Base-by-base conservation (phyloP, 2,888 invertebrate genomes). In the Colletes collaris region DNA sequence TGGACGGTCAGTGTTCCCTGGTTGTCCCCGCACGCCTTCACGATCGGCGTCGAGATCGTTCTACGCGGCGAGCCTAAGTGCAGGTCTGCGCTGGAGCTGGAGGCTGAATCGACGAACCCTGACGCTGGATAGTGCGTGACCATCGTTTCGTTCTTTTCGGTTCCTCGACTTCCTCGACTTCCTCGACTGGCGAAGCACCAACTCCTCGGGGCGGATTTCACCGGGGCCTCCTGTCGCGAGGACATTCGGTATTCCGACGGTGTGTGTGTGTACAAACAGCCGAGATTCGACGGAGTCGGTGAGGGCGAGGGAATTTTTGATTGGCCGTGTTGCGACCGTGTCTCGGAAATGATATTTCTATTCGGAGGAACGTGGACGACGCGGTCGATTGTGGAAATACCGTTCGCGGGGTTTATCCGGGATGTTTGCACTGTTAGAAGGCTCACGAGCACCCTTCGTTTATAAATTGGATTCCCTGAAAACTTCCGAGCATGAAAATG, bases 41-140 rank as follows among this genome's bases (percentile, higher is more conserved):
- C 16, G 8, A 74, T 76, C 11, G 91, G 89, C 6, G 87, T 85
- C 4, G 91, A 91, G 35, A 72, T 83, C 0, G 86, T 83, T 44
- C 71, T 75, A 16, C 89, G 85, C 6, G 80, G 68, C 19, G 85
- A 72, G 2, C 74, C 73, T 6, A 85, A 50, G 16, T 76, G 84
- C 35, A 89, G 63, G 35, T 88, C 84, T 4, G 84, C 37, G 16
- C 79, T 86, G 4, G 87, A 89, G 68, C 88, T 89, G 6, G 91
- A 91, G 0, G 72, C 81, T n/a, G 88, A 85, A 44, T 90, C 84
- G 49, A 83, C 46, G 53, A 78, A 76, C 16, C 80, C 66, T 0
- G 85, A 76, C 3, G 68, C 70, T 4, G 90, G 90, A 76, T 88
- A 88, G 67, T 88, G 91, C 86, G 84, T 90, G 60, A 89, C 85